These are phyloP conservation scores for Epirrhoe alternata DNA, from an alignment of 2,888 invertebrate species.

Conservation along the genomic window DNA sequence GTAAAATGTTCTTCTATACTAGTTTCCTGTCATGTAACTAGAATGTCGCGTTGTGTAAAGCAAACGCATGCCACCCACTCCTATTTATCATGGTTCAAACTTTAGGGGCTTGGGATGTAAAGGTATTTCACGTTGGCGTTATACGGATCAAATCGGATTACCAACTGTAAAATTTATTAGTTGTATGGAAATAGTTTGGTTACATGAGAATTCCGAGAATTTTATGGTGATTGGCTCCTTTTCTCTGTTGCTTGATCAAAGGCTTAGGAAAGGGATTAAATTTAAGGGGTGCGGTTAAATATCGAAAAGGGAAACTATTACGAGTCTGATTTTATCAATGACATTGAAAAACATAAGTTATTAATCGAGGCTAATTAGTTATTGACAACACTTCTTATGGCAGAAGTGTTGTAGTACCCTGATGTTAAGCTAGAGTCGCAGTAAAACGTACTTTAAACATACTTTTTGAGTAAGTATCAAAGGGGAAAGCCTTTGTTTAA, in stretches of 20 bases:
- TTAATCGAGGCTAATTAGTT: no score
- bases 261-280: background rate
- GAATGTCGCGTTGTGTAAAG: background rate
- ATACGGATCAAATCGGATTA: slow-evolving; percentile 14
- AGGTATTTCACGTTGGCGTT: slow-evolving; percentile 8
- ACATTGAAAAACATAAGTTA: background rate
- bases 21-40: background rate
- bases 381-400: no score
- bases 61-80: background rate
- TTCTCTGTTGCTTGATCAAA: background rate
- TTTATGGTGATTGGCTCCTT: slow-evolving; percentile 5
- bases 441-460: no score
- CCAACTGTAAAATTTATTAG: slow-evolving; percentile 7
- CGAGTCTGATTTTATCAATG: background rate
- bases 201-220: background rate
- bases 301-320: background rate
- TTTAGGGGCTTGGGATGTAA: slow-evolving; percentile 13
- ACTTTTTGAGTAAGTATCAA: no score
- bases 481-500: no score
- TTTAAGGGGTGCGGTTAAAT: background rate
- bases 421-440: no score
- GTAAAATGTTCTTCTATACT: background rate
- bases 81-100: slow-evolving; percentile 13
- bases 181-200: slow-evolving; percentile 9
- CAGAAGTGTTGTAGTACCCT: no score